Conservation (phyloP, 2,113 vertebrate species). For the Protobothrops mucrosquamatus region DNA sequence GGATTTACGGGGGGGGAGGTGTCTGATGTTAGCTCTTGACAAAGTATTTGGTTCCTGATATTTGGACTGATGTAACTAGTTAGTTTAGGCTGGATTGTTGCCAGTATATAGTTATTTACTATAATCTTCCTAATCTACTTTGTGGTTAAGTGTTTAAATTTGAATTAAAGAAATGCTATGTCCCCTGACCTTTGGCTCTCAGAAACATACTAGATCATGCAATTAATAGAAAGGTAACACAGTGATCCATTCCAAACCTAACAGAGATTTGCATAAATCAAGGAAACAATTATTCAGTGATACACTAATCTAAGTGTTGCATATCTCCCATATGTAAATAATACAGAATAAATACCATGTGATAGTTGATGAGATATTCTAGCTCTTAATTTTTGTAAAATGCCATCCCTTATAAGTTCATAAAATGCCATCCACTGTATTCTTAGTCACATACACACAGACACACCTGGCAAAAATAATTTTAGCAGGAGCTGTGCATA, state of each 20-base stretch:
- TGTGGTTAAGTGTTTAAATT: constrained; percentile 19
- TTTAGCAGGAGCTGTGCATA: neutral
- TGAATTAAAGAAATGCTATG: constrained; percentile 22
- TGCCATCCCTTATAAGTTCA: neutral
- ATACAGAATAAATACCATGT: constrained; percentile 3
- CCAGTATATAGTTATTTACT: neutral
- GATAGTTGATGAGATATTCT: constrained; percentile 1
- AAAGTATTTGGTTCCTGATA: neutral
- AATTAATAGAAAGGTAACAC: constrained; percentile 30
- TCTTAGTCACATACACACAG: constrained; percentile 8
- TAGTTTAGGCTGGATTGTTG: neutral
- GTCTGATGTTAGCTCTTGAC: neutral
- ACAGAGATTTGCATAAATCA: constrained; percentile 55
- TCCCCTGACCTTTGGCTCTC: neutral
- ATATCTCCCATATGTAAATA: constrained; percentile 32
- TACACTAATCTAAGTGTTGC: neutral
- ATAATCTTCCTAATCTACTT: neutral
- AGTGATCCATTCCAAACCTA: constrained; percentile 44
- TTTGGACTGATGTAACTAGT: neutral
- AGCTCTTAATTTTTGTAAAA: constrained; percentile 23
- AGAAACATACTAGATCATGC: constrained; percentile 48
- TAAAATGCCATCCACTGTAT: constrained; percentile 17
- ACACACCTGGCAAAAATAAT: neutral
- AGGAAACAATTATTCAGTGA: constrained; percentile 36
- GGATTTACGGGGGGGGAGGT: neutral